These are phyloP conservation scores for Dexiosoma caninum DNA, from an alignment of 2,888 invertebrate genomes.

Conservation along the genomic window DNA sequence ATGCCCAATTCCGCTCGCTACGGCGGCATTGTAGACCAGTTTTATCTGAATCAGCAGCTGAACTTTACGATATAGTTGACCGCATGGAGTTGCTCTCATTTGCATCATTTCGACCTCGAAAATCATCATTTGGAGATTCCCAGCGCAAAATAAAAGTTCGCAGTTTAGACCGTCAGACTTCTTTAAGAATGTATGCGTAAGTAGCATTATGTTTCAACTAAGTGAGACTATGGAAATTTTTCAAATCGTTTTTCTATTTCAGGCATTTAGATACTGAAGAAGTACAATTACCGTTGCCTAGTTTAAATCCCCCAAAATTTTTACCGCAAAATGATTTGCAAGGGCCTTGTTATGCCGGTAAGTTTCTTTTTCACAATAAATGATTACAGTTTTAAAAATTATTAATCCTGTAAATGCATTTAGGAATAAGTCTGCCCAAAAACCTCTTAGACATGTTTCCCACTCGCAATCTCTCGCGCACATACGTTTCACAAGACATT, in stretches of 20 bases:
- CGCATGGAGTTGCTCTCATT: slow-evolving; percentile 68
- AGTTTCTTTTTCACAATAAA: not conserved
- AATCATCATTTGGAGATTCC: slow-evolving; percentile 73
- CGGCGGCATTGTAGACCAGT: slow-evolving; percentile 84
- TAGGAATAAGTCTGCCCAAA: slow-evolving; percentile 77
- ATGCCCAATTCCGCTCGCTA: slow-evolving; percentile 84
- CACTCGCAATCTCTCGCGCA: slow-evolving; percentile 72
- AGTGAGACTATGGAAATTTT: not conserved
- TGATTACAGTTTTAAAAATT: not conserved
- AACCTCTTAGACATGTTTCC: slow-evolving; percentile 77
- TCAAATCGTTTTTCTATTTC: slow-evolving; percentile 3
- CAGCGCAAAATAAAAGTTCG: slow-evolving; percentile 75
- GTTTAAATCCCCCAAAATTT: slow-evolving; percentile 74
- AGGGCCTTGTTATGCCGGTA: slow-evolving; percentile 77
- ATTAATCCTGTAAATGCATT: not conserved
- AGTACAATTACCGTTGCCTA: slow-evolving; percentile 73
- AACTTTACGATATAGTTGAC: slow-evolving; percentile 79
- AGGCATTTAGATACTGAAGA: slow-evolving; percentile 73
- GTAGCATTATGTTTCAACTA: slow-evolving; percentile 54
- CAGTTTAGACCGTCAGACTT: slow-evolving; percentile 75
- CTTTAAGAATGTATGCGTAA: slow-evolving; percentile 72
- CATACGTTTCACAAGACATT: slow-evolving; percentile 77
- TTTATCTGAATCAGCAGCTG: slow-evolving; percentile 82
- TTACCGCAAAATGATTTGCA: slow-evolving; percentile 74
- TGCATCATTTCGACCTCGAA: slow-evolving; percentile 68